Evolutionary conservation across 2,113 vertebrate genomes (phyloP), one percentile per base, ranked within the genome.

Genomic region (Sebastes schlegelii): DNA sequence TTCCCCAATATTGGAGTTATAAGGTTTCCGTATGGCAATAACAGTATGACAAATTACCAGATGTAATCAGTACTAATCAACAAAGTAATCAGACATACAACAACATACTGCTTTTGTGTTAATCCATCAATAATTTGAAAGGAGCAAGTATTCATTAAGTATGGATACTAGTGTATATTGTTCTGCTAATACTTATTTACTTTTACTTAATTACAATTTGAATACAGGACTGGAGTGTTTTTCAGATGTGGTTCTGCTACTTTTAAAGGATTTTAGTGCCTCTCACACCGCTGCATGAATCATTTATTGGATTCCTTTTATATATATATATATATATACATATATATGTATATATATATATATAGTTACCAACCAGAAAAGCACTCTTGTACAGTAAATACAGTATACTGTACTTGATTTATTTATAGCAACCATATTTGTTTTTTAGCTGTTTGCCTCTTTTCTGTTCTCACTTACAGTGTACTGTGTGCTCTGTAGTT

Each of bases 241-340:
- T 48, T 49, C 11, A 0, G 17, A 1, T 14, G 19, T 42, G 5
- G 42, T 7, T 16, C 52, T 43, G 61, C 42, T 67, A 12, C 26
- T 80, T 80, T 45, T 26, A 51, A 72, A 68, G 16, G 57, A 77
- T 74, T 51, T 54, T 23, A 51, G 45, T 43, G 72, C 26, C 46
- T 70, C 51, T 80, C 57, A 17, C 40, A 48, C 14, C 19, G 2
- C 52, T 14, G 8, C 77, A 80, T 77, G 14, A 70, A 89, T 51
- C n/a, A 86, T 83, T 83, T 61, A 86, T 74, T 13, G 26, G 23
- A 62, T 67, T 19, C 8, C 40, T 86, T 77, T 80, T 76, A 70
- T 26, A 26, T 26, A 26, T 26, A 26, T 26, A 26, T 42, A 26
- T 70, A 14, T 26, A 26, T 26, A 26, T 26, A 26, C 2, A 26